phyloP scores from a whole-genome alignment of 2,113 vertebrate species.

The Campylomormyrus numenius region DNA sequence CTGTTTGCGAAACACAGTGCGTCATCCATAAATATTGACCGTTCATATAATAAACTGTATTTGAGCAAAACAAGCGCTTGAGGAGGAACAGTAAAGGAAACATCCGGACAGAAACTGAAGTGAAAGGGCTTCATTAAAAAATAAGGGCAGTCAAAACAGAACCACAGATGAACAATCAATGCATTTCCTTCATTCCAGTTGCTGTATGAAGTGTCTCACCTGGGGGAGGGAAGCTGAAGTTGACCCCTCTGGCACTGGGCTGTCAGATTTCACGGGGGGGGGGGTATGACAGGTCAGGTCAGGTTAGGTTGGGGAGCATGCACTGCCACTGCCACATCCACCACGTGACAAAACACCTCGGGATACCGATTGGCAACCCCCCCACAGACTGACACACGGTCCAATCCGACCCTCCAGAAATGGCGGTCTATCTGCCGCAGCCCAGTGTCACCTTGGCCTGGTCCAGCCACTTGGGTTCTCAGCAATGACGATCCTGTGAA shows the following conservation, averaged over 20 bases:
- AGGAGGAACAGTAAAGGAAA: background rate
- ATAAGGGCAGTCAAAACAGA: background rate
- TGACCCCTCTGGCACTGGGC: background rate
- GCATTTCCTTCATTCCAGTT: background rate
- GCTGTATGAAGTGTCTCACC: background rate
- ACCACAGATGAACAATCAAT: background rate
- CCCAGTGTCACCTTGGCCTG: background rate
- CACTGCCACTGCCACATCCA: background rate
- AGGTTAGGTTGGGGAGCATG: too few species aligned
- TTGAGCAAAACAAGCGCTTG: background rate
- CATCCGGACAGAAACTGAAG: background rate
- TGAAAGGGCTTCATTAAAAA: background rate
- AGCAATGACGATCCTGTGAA: too few species aligned
- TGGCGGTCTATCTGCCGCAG: background rate
- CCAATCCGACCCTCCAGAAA: background rate
- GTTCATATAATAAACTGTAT: background rate
- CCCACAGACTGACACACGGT: background rate
- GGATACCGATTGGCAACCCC: background rate
- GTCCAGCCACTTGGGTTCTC: background rate
- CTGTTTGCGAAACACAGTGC: background rate
- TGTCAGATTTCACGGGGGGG: background rate
- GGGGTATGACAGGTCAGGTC: too few species aligned
- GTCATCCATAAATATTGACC: background rate
- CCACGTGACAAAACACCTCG: background rate
- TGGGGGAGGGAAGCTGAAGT: background rate